Percentiles rank a stretch among this genome's conserved stretches.
These are phyloP conservation scores for Helarctos malayanus DNA, from an alignment of 2,797 vertebrate genomes.

Conservation along the genomic window DNA sequence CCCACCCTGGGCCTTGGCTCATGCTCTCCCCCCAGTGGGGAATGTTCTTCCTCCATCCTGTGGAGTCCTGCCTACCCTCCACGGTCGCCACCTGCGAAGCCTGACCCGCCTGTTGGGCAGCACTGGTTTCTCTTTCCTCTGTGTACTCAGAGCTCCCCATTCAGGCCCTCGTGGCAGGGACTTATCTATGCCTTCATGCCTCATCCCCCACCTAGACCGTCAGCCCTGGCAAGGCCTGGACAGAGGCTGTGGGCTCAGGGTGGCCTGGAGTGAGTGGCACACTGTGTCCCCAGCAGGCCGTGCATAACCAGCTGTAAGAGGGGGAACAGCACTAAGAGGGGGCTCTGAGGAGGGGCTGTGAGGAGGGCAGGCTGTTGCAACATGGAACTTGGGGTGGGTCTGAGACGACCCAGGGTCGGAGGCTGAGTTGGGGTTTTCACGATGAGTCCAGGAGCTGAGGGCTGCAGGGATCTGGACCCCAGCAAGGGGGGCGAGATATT, in stretches of 20 bases:
- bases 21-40: fast-evolving
- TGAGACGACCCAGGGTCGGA: not conserved
- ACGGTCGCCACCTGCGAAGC: fast-evolving
- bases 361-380: not conserved
- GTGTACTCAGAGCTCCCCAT: not conserved
- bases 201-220: fast-evolving
- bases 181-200: not conserved
- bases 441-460: not conserved
- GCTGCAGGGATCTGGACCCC: not conserved
- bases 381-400: fast-evolving
- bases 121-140: too few relatives aligned
- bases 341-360: not conserved
- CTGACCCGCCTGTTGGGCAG: not conserved
- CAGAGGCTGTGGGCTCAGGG: not conserved
- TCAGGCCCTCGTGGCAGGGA: not conserved
- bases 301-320: not conserved
- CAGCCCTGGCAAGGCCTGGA: not conserved
- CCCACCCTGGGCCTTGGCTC: not conserved
- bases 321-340: not conserved
- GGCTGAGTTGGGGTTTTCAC: not conserved
- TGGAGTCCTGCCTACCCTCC: not conserved
- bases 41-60: fast-evolving
- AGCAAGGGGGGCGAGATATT: not conserved
- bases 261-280: fast-evolving
- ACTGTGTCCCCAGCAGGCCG: not conserved